Base-by-base conservation (phyloP, 2,113 vertebrate species). In the Macrotis lagotis region DNA sequence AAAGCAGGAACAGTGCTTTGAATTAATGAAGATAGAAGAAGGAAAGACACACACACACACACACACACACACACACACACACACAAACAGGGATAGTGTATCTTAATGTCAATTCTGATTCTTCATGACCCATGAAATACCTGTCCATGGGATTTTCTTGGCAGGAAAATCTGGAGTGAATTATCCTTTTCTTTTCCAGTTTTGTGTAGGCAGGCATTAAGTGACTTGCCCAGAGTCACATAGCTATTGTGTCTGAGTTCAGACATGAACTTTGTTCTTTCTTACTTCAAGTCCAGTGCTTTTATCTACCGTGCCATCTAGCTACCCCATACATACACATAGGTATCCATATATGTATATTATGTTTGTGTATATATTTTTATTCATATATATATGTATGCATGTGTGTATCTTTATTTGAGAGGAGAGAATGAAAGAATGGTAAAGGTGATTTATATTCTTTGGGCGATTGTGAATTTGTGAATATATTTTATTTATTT, bases 101-200 rank as follows among this genome's bases (percentile, higher is more conserved):
- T 1, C 7, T 5, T 5, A 0, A n/a, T 74, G 11, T 16, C 37
- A 37, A 2, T 1, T 6, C 31, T n/a, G 14, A n/a, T 4, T 66
- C 59, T 74, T 74, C 31, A n/a, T n/a, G 14, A n/a, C 31, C 6
- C 31, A 1, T 74, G 3, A 3, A 74, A 11, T 31, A 66, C 31
- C 55, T 4, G 8, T 55, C 53, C 53, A 8, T 55, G 25, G 53
- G 53, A 25, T 53, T 66, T 66, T 66, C 31, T 66, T 66, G 55
- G 55, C 11, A 37, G 37, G 59, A 4, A 4, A 66, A 37, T 66
- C 11, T 37, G 31, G 31, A 37, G 31, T 66, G 31, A 3, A 16
- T 37, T 66, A 12, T 66, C 59, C 12, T 66, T 66, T 66, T 4
- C 59, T 66, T 37, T 12, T 37, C 12, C 11, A 37, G 28, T 66